A percentile compares a stretch with the other conserved stretches of the same genome.
Conservation (phyloP, 2,888 invertebrate species). For the Hetaerina titia region DNA sequence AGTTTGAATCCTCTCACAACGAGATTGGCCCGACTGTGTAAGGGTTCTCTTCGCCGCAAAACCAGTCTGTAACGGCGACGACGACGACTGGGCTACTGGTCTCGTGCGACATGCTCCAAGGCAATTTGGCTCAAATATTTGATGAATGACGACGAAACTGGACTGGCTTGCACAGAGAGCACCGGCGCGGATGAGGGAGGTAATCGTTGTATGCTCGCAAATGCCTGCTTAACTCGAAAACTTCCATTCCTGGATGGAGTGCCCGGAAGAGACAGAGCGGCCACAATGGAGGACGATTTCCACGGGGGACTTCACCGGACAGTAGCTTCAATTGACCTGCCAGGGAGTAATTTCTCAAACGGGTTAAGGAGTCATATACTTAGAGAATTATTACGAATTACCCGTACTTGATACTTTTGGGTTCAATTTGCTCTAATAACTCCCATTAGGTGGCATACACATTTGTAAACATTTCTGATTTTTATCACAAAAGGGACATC, state of each 20-base stretch:
- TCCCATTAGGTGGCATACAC: not conserved
- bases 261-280: not conserved
- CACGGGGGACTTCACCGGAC: not conserved
- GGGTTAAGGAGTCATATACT: not conserved
- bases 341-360: not conserved
- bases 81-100: not conserved
- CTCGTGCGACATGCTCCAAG: not conserved
- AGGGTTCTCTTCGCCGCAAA: not conserved
- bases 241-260: not conserved
- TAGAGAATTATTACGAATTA: not conserved
- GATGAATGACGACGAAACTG: constrained; percentile 4
- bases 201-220: not conserved
- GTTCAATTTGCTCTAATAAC: not conserved
- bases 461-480: too few relatives aligned
- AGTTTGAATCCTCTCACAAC: not conserved
- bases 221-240: not conserved
- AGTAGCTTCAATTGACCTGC: not conserved
- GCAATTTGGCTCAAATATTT: constrained; percentile 17
- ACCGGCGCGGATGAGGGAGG: not conserved
- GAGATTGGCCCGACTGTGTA: not conserved
- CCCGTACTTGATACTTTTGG: not conserved
- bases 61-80: not conserved
- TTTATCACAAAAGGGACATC: too few relatives aligned
- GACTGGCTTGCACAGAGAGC: not conserved
- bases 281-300: not conserved